Base-by-base conservation (phyloP, 2,888 invertebrate genomes). In the Eupithecia abbreviata region DNA sequence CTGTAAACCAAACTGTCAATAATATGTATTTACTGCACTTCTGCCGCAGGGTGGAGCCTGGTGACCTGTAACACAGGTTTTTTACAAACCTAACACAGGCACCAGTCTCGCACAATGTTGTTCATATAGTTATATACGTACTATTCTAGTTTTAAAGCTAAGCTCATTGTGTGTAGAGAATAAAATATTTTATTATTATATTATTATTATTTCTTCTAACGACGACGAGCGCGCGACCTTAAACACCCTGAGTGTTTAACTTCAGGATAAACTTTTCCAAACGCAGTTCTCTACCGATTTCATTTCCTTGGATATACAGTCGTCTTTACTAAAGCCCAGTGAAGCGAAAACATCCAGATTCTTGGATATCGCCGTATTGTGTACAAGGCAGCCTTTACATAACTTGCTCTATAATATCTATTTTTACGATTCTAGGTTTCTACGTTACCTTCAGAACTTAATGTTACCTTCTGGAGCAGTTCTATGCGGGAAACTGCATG, bases 291-390 rank as follows among this genome's bases (percentile, higher is more conserved):
- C 41, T 65, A 69, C 4, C 47, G 2, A 30, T 62, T 42, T 69
- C 15, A 43, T 45, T 49, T 75, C 75, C 18, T 10, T n/a, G 69
- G 49, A 10, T 15, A 41, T 58, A 76, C 42, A 78, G 81, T 81
- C 81, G 82, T 82, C 82, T 86, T 85, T 83, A 82, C 83, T 80
- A 72, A 75, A 79, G 82, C 77, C 72, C 71, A 71, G 81, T 78
- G 80, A 78, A 85, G 82, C 77, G 84, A 84, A 85, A 84, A 85
- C 85, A 85, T 85, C 83, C 85, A 83, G 82, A 79, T 83, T 82
- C 82, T 81, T 80, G 80, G 75, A 80, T 79, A 82, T 76, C 77
- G 77, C 75, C 47, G 74, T 79, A 81, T 78, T 81, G 80, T 77
- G 80, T 78, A 74, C 72, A 66, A 74, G 77, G 77, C 76, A 74